Conservation (phyloP, 1,140 invertebrate genomes). For the Atta colombica region DNA sequence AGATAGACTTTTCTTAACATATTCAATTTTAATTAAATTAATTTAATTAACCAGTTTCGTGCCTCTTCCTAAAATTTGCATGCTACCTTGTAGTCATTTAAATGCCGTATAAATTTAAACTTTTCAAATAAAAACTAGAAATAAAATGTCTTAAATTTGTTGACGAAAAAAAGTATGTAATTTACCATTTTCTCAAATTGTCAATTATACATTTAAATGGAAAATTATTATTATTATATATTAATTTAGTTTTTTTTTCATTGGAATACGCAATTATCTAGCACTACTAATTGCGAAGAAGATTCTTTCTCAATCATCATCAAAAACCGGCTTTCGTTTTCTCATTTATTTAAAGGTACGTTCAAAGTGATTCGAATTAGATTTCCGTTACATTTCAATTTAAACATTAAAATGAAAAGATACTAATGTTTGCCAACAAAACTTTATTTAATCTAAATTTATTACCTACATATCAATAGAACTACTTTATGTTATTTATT, state of each 20-base stretch:
- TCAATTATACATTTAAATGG: background rate
- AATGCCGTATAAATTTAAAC: background rate
- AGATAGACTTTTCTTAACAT: no score
- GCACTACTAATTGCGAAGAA: background rate
- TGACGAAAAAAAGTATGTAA: background rate
- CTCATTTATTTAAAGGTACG: background rate
- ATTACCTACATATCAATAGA: background rate
- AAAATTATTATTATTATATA: background rate
- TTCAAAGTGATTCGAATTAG: background rate
- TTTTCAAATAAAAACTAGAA: background rate
- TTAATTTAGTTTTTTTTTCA: background rate
- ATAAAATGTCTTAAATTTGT: background rate
- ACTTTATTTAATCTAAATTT: background rate
- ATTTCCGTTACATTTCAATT: background rate
- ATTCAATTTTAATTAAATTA: no score
- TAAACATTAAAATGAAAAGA: background rate
- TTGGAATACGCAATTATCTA: background rate
- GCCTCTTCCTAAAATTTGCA: background rate
- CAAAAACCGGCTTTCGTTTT: background rate
- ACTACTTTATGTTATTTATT: background rate
- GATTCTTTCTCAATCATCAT: constrained; percentile 3
- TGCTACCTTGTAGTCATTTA: background rate
- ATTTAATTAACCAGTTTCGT: no score
- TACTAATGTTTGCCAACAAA: background rate
- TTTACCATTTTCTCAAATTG: background rate